Base-by-base conservation (phyloP, 2,113 vertebrate genomes). In the Limnothrissa miodon region DNA sequence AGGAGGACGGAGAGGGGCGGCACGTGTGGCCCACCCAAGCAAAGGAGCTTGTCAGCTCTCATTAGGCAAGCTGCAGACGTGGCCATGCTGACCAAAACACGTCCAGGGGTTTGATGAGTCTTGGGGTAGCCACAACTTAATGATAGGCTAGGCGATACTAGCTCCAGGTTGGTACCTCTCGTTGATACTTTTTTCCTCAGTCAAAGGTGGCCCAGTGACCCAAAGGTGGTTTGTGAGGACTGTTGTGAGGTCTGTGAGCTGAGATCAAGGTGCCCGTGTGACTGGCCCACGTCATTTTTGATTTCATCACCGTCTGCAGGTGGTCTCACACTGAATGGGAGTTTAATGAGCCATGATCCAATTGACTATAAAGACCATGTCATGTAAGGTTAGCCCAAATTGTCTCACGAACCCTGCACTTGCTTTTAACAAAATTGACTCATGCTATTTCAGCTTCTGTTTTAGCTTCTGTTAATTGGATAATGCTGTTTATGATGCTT, bases 1-100 rank as follows among this genome's bases (percentile, higher is more conserved):
- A 53, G 21, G 51, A 21, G 51, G 21, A 19, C 2, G 6, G 42
- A 42, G 42, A 21, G 51, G 23, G 51, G 51, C 48, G 10, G 44
- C 59, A 29, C 82, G 44, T 39, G 53, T 45, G 42, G 42, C 42
- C 2, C 42, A 15, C 17, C 74, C 82, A 46, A 45, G 45, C 46
- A 5, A 3, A 83, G 78, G 79, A 45, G 74, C 36, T 46, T 82
- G 83, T 86, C 85, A 81, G 70, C 70, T 80, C 44, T 45, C 39
- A 85, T 83, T 85, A 83, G 45, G 45, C 19, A 21, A 23, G 19
- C 51, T 56, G 51, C 51, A 56, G 6, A 56, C 21, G 19, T 5
- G 51, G 21, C 1, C 51, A 5, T 5, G 21, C 51, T 23, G 51
- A 21, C 51, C 19, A 56, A 4, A 56, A 21, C 5, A 19, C 19